phyloP scores from a whole-genome alignment of 2,888 invertebrate species.

The Disparrhopalites patrizii region DNA sequence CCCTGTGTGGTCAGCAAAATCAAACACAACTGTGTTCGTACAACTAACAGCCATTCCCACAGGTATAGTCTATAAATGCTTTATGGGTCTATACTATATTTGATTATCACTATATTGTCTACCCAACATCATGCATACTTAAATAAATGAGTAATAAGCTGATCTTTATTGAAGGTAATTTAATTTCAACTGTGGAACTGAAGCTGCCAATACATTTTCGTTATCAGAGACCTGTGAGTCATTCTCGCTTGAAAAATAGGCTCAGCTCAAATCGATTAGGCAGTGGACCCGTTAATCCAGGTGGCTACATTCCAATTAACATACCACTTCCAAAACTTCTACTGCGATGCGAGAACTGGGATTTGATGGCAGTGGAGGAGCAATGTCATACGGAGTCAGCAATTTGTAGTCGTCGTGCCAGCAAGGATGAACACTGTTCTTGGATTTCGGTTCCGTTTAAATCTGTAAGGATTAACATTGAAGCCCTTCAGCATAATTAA shows the following conservation, averaged over 20 bases:
- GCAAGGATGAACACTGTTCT: slow-evolving; percentile 49
- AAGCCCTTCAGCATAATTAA: not conserved
- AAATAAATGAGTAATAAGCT: no score
- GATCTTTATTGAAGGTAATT: slow-evolving; percentile 40
- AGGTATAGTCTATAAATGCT: slow-evolving; percentile 32
- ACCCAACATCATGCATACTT: no score
- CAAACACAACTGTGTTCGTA: slow-evolving; percentile 45
- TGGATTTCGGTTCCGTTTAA: slow-evolving; percentile 55
- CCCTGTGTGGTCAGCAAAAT: slow-evolving; percentile 42
- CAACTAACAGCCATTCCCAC: slow-evolving; percentile 39
- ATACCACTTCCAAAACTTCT: slow-evolving; percentile 47
- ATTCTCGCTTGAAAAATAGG: slow-evolving; percentile 43
- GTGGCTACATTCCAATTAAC: slow-evolving; percentile 50
- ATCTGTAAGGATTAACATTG: slow-evolving; percentile 51
- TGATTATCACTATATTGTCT: no score
- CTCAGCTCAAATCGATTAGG: slow-evolving; percentile 7
- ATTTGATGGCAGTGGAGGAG: slow-evolving; percentile 50
- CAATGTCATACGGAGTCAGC: slow-evolving; percentile 48
- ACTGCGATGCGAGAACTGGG: slow-evolving; percentile 45
- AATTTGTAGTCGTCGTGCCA: slow-evolving; percentile 50
- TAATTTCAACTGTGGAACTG: slow-evolving; percentile 42
- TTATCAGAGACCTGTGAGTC: slow-evolving; percentile 55
- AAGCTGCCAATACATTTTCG: slow-evolving; percentile 55
- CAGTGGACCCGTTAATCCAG: slow-evolving; percentile 31
- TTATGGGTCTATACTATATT: not conserved